Evolutionary conservation across 2,113 vertebrate species (phyloP), one percentile per base, ranked within the genome.

Genomic region (Hassar affinis): DNA sequence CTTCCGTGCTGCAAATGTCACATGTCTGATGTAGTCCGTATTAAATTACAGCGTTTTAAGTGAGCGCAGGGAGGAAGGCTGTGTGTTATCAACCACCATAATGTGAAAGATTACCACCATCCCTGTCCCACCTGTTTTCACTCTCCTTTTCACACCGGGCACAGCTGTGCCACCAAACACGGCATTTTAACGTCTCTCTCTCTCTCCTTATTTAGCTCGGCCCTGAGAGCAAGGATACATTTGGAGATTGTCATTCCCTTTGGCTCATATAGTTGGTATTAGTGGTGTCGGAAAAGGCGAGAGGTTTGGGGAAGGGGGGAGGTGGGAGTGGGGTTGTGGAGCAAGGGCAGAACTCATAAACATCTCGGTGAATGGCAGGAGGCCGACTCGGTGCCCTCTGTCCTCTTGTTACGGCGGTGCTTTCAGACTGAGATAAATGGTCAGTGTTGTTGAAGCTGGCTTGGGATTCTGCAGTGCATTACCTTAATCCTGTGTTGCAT

Each of bases 1-100:
- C 91, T 91, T 92, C 90, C 92, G 87, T 92, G 89, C 90, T 92
- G 87, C 91, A 93, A 94, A 95, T 94, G 93, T 93, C 94, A 91
- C 91, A 87, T 92, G 92, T 93, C 92, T 94, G 90, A 94, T 93
- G 92, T 93, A 92, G 93, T 93, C 92, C 89, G 87, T 93, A 94
- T 95, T 94, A 92, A 92, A 94, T 94, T 91, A 93, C 93, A 90
- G 85, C 78, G 90, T 94, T 94, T 94, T 93, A 93, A 93, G 90
- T 78, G 90, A 90, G 93, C 88, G 14, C 87, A 86, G 88, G 78
- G 85, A 85, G 81, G 89, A 91, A 78, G 75, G 76, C 88, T 88
- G 91, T 90, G 91, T 91, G 91, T 90, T 93, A 93, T 94, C 94
- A 91, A 89, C 91, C 89, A 91, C 92, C 91, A 92, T 94, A 94